Percentiles rank a stretch among this genome's conserved stretches.
Evolutionary conservation across 2,888 invertebrate genomes (phyloP).

Genomic region (Microchrysa polita): DNA sequence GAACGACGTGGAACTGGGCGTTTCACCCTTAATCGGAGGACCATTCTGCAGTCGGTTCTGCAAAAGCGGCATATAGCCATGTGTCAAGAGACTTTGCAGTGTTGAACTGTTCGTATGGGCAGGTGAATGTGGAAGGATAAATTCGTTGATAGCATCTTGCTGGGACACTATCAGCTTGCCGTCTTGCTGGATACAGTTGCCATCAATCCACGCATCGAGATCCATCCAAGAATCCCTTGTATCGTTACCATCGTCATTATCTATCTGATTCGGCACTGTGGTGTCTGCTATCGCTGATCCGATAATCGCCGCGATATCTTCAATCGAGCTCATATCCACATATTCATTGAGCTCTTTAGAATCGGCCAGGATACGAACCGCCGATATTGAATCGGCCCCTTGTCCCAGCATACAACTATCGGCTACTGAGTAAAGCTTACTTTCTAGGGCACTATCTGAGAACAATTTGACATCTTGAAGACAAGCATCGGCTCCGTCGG

Average conservation of each 20-base stretch:
- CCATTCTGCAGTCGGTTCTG: slow-evolving; percentile 84
- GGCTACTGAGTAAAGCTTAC: slow-evolving; percentile 66
- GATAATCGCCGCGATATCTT: slow-evolving; percentile 86
- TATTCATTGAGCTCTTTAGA: slow-evolving; percentile 63
- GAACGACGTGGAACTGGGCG: slow-evolving; percentile 78
- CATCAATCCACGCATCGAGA: slow-evolving; percentile 86
- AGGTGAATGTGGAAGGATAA: slow-evolving; percentile 72
- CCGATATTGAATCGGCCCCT: slow-evolving; percentile 71
- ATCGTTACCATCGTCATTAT: slow-evolving; percentile 77
- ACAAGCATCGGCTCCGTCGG: slow-evolving; percentile 63
- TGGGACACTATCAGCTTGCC: slow-evolving; percentile 73
- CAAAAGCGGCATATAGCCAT: slow-evolving; percentile 82
- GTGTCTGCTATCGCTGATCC: slow-evolving; percentile 91
- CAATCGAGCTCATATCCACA: slow-evolving; percentile 77
- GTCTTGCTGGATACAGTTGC: slow-evolving; percentile 78
- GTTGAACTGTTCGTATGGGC: slow-evolving; percentile 74
- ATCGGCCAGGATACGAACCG: slow-evolving; percentile 61
- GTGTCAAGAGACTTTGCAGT: slow-evolving; percentile 78
- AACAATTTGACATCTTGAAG: slow-evolving; percentile 72
- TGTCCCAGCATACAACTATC: slow-evolving; percentile 66
- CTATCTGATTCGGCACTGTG: slow-evolving; percentile 77
- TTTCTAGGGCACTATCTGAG: slow-evolving; percentile 67
- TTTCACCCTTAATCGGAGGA: slow-evolving; percentile 77
- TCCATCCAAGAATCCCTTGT: slow-evolving; percentile 90
- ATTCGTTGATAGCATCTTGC: slow-evolving; percentile 72